These are phyloP conservation scores for Clarias batrachus DNA, from an alignment of 2,113 vertebrate genomes.

Conservation along the genomic window DNA sequence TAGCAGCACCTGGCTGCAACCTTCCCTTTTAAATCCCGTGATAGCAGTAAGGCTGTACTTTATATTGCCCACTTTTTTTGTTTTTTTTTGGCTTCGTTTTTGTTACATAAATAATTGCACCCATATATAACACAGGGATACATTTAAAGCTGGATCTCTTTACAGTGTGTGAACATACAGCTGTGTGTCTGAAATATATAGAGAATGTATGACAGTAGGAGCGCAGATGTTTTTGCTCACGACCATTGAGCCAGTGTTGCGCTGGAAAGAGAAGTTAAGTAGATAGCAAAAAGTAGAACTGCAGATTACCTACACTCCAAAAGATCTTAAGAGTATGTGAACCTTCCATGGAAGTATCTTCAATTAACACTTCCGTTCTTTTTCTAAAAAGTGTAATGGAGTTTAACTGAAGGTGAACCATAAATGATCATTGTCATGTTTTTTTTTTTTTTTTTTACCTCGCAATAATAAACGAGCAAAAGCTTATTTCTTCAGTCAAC, in stretches of 20 bases:
- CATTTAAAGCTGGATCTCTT: slow-evolving; percentile 2
- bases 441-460: not conserved
- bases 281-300: not conserved
- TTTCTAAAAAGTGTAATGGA: not conserved
- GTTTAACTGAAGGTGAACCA: not conserved
- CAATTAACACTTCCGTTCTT: not conserved
- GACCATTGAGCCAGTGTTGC: not conserved
- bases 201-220: not conserved
- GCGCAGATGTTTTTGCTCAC: slow-evolving; percentile 6
- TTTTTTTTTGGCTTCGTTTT: too few relatives aligned
- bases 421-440: not conserved
- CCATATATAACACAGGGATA: not conserved
- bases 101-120: too few relatives aligned
- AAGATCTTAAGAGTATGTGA: not conserved
- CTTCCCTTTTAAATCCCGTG: too few relatives aligned
- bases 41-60: too few relatives aligned
- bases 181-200: slow-evolving; percentile 7
- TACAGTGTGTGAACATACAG: not conserved
- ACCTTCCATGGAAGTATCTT: not conserved
- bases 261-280: not conserved
- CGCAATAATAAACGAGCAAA: not conserved
- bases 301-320: not conserved
- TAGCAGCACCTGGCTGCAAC: too few relatives aligned
- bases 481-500: not conserved
- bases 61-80: too few relatives aligned